Base-by-base conservation (phyloP, 2,797 vertebrate species). In the Crocodylus rhombifer region DNA sequence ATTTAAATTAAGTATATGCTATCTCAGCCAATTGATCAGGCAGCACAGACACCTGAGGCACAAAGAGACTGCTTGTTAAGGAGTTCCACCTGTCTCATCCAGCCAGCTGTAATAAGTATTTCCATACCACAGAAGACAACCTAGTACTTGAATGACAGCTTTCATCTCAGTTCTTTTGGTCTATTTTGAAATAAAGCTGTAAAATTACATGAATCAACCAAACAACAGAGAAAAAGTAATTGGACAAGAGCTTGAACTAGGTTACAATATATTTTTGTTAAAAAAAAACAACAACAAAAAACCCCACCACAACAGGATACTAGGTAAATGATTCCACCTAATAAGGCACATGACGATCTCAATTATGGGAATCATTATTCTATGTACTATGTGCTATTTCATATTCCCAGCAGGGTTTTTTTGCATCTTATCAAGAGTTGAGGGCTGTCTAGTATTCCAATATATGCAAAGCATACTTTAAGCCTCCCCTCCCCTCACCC, bases 401-500 rank as follows among this genome's bases (percentile, higher is more conserved):
- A 65, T 95, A 93, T 95, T 97, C 91, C 87, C 91, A 95, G 94
- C 87, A 92, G 95, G 91, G 90, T 88, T 36, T 87, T 92, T 93
- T 90, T 96, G 83, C 77, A 82, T 80, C 84, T 88, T 78, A 61
- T 95, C 79, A 91, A 87, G 82, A 87, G 60, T 94, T 95, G 74
- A 96, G 91, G 30, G 77, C 56, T 94, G 73, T 87, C 95, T 88
- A 78, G 86, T 84, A 23, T 85, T 94, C 91, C 76, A 92, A 84
- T 89, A 55, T 88, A 90, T 80, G 86, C 73, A 95, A 91, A 91
- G 91, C 65, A 82, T 84, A 96, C 93, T 97, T 95, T 94, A 97
- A 88, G 77, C 55, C 79, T 65, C 82, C 89, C 85, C 94, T 62
- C 28, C 20, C 11, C 51, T 51, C 30, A 10, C 30, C 17, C 67